Evolutionary conservation across 1,140 invertebrate species (phyloP).

Genomic region (Dendroctonus ponderosae): DNA sequence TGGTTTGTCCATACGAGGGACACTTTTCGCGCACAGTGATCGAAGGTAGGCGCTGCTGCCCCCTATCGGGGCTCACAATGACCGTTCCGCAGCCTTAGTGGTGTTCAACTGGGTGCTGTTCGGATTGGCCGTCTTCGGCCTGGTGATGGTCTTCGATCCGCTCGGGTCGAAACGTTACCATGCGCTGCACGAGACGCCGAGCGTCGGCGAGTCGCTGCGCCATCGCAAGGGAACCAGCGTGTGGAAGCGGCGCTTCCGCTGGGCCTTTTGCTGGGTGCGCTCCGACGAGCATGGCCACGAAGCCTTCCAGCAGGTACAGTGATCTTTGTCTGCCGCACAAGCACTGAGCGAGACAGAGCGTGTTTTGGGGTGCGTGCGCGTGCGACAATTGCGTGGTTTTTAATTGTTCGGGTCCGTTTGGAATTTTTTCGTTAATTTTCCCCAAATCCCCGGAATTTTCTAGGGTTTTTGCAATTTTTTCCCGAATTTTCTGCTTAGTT

Average conservation of each 20-base stretch:
- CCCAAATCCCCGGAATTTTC: too few species aligned
- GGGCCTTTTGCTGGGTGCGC: constrained; percentile 77
- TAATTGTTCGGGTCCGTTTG: too few species aligned
- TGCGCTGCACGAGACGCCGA: constrained; percentile 58
- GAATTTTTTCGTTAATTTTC: too few species aligned
- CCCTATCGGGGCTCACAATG: not conserved
- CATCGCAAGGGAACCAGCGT: constrained; percentile 64
- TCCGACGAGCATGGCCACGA: constrained; percentile 76
- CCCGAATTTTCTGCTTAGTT: too few species aligned
- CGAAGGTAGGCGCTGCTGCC: constrained; percentile 55
- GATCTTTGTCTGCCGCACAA: not conserved
- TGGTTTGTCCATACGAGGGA: constrained; percentile 64
- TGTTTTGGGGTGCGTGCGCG: too few species aligned
- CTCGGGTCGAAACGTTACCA: constrained; percentile 66
- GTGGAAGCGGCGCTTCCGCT: constrained; percentile 70
- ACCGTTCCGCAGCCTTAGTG: constrained; percentile 62
- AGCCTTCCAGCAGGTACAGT: constrained; percentile 74
- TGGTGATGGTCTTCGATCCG: constrained; percentile 79
- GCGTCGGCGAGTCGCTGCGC: constrained; percentile 56
- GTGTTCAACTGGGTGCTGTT: constrained; percentile 80
- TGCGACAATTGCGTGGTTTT: too few species aligned
- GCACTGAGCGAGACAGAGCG: too few species aligned
- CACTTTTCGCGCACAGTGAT: constrained; percentile 70
- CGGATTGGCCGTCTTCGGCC: constrained; percentile 68
- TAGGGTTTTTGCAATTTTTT: too few species aligned